Conservation (phyloP, 2,113 vertebrate genomes). For the Chaetura pelagica region DNA sequence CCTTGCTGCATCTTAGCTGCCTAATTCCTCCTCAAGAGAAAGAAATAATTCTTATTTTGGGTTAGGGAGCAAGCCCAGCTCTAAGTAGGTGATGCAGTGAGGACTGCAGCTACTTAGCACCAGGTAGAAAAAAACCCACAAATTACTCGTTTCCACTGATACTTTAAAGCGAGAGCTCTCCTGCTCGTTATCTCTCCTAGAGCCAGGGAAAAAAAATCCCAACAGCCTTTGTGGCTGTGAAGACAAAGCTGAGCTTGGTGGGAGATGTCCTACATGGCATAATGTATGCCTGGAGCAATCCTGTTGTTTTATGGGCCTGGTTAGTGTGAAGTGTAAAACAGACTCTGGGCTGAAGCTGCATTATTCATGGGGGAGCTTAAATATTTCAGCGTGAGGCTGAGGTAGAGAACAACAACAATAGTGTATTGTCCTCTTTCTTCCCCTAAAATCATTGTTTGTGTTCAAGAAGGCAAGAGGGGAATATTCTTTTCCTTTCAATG, state of each 20-base stretch:
- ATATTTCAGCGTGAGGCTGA: slow-evolving; percentile 50
- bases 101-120: background rate
- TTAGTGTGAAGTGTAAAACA: slow-evolving; percentile 51
- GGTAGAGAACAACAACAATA: background rate
- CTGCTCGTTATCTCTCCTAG: background rate
- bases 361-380: slow-evolving; percentile 59
- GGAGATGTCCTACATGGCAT: background rate
- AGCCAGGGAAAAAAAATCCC: background rate
- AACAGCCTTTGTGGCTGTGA: background rate
- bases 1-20: background rate
- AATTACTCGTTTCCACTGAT: background rate
- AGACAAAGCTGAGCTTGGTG: slow-evolving; percentile 36
- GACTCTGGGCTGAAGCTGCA: slow-evolving; percentile 40
- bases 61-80: background rate
- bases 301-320: slow-evolving; percentile 17
- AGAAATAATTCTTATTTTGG: background rate
- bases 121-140: background rate
- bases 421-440: background rate
- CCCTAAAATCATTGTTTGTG: background rate
- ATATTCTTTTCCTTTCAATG: background rate
- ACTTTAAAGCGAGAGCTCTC: background rate
- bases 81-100: fast-evolving
- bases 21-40: background rate
- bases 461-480: background rate
- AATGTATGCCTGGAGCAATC: background rate